Percentiles rank a stretch among this genome's conserved stretches.
Evolutionary conservation across 2,797 vertebrate species (phyloP).

Genomic region (Erethizon dorsatum): DNA sequence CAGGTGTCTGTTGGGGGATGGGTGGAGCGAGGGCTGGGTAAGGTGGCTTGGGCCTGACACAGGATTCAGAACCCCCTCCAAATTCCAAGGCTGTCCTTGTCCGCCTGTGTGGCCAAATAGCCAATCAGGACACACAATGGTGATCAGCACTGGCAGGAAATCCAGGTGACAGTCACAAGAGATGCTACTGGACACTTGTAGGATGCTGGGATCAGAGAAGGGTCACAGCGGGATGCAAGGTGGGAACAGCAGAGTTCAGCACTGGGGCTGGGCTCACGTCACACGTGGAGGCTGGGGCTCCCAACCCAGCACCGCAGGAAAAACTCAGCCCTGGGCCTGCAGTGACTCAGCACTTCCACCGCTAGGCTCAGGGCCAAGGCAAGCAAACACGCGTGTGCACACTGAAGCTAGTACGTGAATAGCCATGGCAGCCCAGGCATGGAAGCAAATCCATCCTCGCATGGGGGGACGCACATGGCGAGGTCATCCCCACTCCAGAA

Average conservation of each 20-base stretch:
- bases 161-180: not conserved
- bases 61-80: not conserved
- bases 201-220: not conserved
- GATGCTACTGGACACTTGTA: not conserved
- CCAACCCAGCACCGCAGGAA: not conserved
- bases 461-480: not conserved
- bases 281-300: not conserved
- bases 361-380: not conserved
- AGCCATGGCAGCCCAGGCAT: not conserved
- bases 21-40: not conserved
- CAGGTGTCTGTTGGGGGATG: not conserved
- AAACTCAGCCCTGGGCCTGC: not conserved
- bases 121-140: not conserved
- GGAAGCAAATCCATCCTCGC: not conserved
- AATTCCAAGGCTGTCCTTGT: too few relatives aligned
- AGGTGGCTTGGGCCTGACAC: not conserved
- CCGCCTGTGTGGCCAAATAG: not conserved
- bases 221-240: not conserved
- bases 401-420: not conserved
- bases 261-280: not conserved
- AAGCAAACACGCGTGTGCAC: not conserved
- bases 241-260: not conserved
- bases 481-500: not conserved
- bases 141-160: not conserved
- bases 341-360: not conserved